phyloP scores from a whole-genome alignment of 2,113 vertebrate species.

The Clinocottus analis region DNA sequence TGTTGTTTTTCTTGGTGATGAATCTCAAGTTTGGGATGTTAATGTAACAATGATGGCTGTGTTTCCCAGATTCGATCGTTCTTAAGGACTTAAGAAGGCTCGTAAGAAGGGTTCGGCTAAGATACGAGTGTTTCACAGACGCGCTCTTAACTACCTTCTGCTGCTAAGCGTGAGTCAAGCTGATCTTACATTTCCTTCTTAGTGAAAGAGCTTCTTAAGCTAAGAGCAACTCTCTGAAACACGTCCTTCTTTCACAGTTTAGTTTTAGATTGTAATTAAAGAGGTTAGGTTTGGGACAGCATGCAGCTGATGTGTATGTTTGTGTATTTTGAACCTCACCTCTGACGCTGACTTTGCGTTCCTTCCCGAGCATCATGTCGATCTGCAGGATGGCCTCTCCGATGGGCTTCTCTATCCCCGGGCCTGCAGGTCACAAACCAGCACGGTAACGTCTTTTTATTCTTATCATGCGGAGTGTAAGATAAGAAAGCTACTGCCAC shows the following conservation, averaged over 20 bases:
- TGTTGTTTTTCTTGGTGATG: neutral
- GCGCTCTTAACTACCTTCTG: no score
- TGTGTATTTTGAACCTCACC: slow-evolving; percentile 76
- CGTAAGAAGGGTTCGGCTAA: no score
- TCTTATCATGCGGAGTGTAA: neutral
- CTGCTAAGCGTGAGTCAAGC: no score
- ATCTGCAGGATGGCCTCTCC: slow-evolving; percentile 95
- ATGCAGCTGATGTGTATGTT: neutral
- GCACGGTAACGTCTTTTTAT: neutral
- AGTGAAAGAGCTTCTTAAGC: no score
- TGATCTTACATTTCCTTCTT: no score
- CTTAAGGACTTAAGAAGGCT: no score
- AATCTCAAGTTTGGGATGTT: neutral
- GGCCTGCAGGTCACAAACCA: slow-evolving; percentile 79
- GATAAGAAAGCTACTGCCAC: neutral
- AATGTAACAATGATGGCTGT: no score
- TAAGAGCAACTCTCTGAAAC: no score
- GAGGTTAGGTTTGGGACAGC: neutral
- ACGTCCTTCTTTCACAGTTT: no score
- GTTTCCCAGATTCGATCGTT: no score
- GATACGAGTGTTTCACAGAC: no score
- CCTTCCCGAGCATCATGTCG: slow-evolving; percentile 91
- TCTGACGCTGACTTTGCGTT: slow-evolving; percentile 94
- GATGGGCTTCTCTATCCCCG: slow-evolving; percentile 91
- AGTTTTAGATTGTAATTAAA: no score